Percentiles rank a stretch among this genome's conserved stretches.
Evolutionary conservation across 2,113 vertebrate genomes (phyloP).

Genomic region (Progne subis): DNA sequence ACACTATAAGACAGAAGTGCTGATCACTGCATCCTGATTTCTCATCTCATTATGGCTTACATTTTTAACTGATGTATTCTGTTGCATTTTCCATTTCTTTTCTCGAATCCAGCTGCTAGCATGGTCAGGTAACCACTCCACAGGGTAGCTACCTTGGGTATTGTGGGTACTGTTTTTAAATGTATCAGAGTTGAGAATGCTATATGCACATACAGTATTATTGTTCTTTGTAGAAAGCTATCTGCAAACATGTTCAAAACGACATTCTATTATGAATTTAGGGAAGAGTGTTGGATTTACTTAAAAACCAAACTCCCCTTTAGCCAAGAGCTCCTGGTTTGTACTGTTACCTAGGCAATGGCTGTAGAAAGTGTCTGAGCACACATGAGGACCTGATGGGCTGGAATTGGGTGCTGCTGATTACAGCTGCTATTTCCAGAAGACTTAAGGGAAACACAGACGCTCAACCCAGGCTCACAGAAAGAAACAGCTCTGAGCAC

Average conservation of each 20-base stretch:
- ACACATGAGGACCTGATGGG: neutral
- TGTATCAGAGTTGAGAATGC: neutral
- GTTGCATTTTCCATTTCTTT: neutral
- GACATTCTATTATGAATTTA: neutral
- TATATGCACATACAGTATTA: neutral
- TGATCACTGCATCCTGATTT: slow-evolving; percentile 34
- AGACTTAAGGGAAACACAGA: neutral
- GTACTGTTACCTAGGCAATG: neutral
- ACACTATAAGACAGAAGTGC: slow-evolving; percentile 23
- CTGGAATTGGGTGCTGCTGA: neutral
- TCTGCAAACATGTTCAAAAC: neutral
- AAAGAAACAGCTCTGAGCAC: neutral
- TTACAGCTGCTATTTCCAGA: neutral
- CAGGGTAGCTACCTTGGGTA: neutral
- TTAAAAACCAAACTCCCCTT: neutral
- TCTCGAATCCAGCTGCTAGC: neutral
- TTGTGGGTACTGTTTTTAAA: neutral
- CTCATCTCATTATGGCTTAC: slow-evolving; percentile 14
- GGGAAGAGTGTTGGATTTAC: neutral
- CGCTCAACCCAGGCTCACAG: neutral
- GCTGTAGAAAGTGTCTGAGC: neutral
- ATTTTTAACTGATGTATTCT: neutral
- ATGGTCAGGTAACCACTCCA: neutral
- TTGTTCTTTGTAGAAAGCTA: neutral
- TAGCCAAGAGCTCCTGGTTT: neutral